These are phyloP conservation scores for Scaptomyza pallida DNA, from an alignment of 1,140 invertebrate genomes.

Conservation along the genomic window DNA sequence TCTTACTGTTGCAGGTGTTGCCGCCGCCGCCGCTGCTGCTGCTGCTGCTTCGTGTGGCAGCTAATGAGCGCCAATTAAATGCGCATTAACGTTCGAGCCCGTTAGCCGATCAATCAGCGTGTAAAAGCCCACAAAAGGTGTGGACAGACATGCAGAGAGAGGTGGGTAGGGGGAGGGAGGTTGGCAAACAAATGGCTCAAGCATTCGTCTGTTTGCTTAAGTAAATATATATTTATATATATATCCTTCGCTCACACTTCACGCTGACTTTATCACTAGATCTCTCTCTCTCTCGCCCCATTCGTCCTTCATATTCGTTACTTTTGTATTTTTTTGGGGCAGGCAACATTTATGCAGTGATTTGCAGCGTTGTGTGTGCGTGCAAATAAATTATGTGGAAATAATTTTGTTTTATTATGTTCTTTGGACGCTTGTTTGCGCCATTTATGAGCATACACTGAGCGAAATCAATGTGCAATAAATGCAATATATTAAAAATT, in stretches of 20 bases:
- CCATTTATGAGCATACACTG: slow-evolving; percentile 38
- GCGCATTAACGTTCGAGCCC: slow-evolving; percentile 58
- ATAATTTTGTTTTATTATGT: slow-evolving; percentile 61
- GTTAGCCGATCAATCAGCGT: slow-evolving; percentile 65
- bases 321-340: background rate
- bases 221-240: too few species aligned
- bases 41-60: slow-evolving; percentile 14
- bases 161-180: background rate
- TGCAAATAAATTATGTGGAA: slow-evolving; percentile 73
- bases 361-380: slow-evolving; percentile 41
- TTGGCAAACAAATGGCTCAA: background rate
- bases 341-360: slow-evolving; percentile 20
- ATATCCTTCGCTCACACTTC: background rate
- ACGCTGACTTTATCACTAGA: background rate
- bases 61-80: slow-evolving; percentile 73
- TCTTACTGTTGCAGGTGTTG: background rate
- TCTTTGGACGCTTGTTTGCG: slow-evolving; percentile 22
- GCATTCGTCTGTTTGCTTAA: too few species aligned
- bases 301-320: background rate
- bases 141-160: background rate
- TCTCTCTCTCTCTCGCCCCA: background rate
- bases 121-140: slow-evolving; percentile 16
- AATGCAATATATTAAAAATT: too few species aligned
- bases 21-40: slow-evolving; percentile 1
- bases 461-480: slow-evolving; percentile 5